Evolutionary conservation across 2,888 invertebrate genomes (phyloP).

Genomic region (Lycia hirtaria): DNA sequence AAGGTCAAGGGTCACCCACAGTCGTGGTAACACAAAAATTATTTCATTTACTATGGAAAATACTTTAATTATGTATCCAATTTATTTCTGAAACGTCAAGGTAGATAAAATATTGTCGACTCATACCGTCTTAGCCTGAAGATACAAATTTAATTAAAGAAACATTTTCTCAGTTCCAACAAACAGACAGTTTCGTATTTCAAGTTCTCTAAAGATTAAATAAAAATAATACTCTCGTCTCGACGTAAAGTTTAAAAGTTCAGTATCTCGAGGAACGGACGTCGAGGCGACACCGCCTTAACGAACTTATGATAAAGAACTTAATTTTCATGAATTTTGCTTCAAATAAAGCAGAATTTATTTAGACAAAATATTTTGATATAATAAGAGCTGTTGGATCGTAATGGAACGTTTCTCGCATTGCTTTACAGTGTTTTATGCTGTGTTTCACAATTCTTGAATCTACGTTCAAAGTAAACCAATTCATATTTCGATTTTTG

Average conservation of each 20-base stretch:
- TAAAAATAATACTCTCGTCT: conserved; percentile 27
- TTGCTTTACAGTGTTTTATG: conserved; percentile 1
- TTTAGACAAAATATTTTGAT: conserved; percentile 61
- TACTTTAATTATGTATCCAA: background rate
- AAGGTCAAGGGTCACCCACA: too few relatives aligned
- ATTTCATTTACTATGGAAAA: background rate
- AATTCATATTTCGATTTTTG: too few relatives aligned
- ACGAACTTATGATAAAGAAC: conserved; percentile 70
- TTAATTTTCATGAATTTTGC: conserved; percentile 61
- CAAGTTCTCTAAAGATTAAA: conserved; percentile 20
- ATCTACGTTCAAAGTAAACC: too few relatives aligned
- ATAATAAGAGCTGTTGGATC: conserved; percentile 51
- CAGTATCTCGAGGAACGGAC: conserved; percentile 48
- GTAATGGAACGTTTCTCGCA: conserved; percentile 25
- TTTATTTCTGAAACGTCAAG: background rate
- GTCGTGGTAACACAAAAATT: too few relatives aligned
- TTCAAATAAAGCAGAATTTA: conserved; percentile 57
- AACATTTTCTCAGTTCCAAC: background rate
- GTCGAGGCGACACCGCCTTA: conserved; percentile 54
- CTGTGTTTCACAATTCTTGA: too few relatives aligned
- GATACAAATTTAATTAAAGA: background rate
- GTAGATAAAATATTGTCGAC: too few relatives aligned
- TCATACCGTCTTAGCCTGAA: background rate
- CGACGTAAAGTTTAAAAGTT: conserved; percentile 52
- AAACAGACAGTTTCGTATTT: background rate